Conservation (phyloP, 2,113 vertebrate genomes). For the Notechis scutatus region DNA sequence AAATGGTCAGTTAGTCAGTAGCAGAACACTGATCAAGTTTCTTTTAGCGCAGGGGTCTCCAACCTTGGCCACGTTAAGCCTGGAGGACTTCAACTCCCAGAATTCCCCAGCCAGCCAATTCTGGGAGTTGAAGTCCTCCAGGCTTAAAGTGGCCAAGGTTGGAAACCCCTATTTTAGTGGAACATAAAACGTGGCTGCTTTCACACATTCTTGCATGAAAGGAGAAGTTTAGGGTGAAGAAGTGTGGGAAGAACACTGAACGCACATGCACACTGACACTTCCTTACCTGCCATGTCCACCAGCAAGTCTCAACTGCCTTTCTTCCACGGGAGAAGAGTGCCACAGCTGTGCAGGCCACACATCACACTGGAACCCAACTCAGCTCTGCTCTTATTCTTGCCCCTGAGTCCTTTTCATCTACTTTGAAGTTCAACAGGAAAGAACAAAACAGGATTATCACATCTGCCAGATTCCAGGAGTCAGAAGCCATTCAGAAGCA, state of each 20-base stretch:
- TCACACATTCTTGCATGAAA: not conserved
- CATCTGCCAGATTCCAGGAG: not conserved
- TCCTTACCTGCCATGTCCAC: constrained; percentile 23
- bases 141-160: no score
- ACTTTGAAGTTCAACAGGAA: not conserved
- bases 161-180: not conserved
- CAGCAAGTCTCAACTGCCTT: not conserved
- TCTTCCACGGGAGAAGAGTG: not conserved
- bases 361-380: not conserved
- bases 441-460: not conserved
- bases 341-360: not conserved
- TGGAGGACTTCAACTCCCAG: no score
- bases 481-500: not conserved
- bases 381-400: not conserved
- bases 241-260: not conserved
- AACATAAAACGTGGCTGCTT: not conserved
- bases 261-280: not conserved
- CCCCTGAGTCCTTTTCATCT: not conserved
- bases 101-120: no score
- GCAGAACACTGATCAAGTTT: not conserved
- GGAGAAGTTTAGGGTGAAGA: no score
- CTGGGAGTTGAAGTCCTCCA: no score
- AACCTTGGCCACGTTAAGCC: no score
- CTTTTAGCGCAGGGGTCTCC: not conserved
- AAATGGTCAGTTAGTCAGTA: not conserved